Conservation (phyloP, 2,113 vertebrate species). For the Arvicanthis niloticus region DNA sequence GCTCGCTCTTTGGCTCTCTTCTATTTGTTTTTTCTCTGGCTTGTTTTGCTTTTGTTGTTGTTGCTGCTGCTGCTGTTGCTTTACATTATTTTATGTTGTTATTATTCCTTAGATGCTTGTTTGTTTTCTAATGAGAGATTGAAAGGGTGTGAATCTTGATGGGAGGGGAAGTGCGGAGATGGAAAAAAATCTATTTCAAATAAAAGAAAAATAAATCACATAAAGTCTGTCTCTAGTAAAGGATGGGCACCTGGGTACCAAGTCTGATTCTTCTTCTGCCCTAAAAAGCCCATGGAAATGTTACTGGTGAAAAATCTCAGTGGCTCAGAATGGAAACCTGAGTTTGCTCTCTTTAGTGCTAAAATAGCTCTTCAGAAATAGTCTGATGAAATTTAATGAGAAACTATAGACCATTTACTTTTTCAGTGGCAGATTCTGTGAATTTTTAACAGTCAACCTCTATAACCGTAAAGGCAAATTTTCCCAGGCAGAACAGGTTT, state of each 20-base stretch:
- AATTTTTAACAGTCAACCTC: neutral
- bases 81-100: neutral
- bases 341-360: neutral
- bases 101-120: neutral
- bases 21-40: neutral
- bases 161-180: neutral
- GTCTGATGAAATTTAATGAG: constrained; percentile 47
- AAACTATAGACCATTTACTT: neutral
- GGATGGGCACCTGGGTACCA: neutral
- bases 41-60: neutral
- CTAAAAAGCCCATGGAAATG: neutral
- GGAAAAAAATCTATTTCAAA: neutral
- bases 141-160: neutral
- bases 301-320: neutral
- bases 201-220: neutral
- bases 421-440: neutral
- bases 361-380: constrained; percentile 30
- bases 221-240: neutral
- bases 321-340: constrained; percentile 19
- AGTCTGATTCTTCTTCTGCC: neutral
- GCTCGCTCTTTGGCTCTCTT: neutral
- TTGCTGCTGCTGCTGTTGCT: too few relatives aligned
- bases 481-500: neutral
- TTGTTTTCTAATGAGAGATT: neutral
- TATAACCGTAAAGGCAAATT: neutral